Percentiles rank a stretch among this genome's conserved stretches.
Conservation (phyloP, 2,797 vertebrate species). For the Myiotriccus ornatus region DNA sequence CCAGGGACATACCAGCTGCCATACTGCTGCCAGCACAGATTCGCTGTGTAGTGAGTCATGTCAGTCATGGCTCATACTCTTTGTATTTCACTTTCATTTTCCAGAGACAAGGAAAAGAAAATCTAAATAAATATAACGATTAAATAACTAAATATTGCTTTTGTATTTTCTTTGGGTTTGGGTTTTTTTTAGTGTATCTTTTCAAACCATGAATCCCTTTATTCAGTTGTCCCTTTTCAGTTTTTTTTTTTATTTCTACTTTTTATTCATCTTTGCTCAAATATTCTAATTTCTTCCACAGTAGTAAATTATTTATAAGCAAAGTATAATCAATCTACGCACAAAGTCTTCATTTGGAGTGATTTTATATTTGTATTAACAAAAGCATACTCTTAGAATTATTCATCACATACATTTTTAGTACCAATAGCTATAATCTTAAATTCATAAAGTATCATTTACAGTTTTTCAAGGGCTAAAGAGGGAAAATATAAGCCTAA, state of each 20-base stretch:
- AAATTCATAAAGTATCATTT: constrained; percentile 49
- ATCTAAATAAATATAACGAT: background rate
- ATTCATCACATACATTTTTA: constrained; percentile 18
- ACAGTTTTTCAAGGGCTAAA: constrained; percentile 22
- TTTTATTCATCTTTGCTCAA: background rate
- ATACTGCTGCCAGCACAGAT: background rate
- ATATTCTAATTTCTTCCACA: constrained; percentile 15
- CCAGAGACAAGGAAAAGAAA: background rate
- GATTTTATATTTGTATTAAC: background rate
- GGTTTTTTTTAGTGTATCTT: background rate
- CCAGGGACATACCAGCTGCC: background rate
- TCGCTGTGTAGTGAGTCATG: background rate
- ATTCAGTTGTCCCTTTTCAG: background rate
- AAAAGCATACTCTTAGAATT: constrained; percentile 51
- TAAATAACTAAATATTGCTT: background rate
- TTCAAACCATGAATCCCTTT: background rate
- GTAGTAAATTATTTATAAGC: constrained; percentile 40
- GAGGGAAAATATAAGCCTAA: constrained; percentile 31
- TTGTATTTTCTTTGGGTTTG: background rate
- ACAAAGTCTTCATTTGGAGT: constrained; percentile 15
- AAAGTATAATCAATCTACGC: constrained; percentile 9
- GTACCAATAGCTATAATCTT: constrained; percentile 56
- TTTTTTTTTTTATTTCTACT: background rate
- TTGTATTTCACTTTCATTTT: background rate
- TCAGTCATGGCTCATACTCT: background rate